Percentiles rank a stretch among this genome's conserved stretches.
These are phyloP conservation scores for Bergia puertoricense DNA, from an alignment of 92 coral and sea anemone species.

Conservation along the genomic window DNA sequence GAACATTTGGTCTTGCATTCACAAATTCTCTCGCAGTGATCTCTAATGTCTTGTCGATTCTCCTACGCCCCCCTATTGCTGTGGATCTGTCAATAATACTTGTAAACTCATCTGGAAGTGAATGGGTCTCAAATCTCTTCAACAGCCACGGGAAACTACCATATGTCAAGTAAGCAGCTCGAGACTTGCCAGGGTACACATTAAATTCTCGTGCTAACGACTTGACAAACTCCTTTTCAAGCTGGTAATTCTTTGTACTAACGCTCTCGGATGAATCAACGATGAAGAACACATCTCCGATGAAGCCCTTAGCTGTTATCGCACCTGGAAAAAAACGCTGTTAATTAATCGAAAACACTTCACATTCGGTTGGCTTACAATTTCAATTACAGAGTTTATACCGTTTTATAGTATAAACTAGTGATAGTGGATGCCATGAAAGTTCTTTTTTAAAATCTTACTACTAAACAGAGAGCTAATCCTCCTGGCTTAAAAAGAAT, in stretches of 20 bases:
- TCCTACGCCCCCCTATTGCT: slow-evolving; percentile 60
- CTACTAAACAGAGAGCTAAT: no score
- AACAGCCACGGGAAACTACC: slow-evolving; percentile 52
- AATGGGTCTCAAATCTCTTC: slow-evolving; percentile 55
- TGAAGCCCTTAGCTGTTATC: slow-evolving; percentile 17
- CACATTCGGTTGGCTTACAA: not conserved
- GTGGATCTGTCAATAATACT: slow-evolving; percentile 59
- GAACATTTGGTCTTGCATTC: slow-evolving; percentile 62
- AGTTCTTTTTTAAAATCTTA: no score
- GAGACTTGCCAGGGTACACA: slow-evolving; percentile 63
- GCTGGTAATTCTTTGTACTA: slow-evolving; percentile 39
- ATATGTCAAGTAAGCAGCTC: slow-evolving; percentile 69
- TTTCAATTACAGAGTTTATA: no score
- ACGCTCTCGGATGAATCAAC: slow-evolving; percentile 71
- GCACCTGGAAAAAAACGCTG: not conserved
- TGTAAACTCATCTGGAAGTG: slow-evolving; percentile 51
- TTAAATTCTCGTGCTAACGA: slow-evolving; percentile 57
- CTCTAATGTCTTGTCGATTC: slow-evolving; percentile 73
- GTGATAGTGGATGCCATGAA: no score
- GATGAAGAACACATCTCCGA: slow-evolving; percentile 68
- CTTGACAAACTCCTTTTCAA: slow-evolving; percentile 73
- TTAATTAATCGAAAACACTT: not conserved
- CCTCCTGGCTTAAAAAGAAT: no score
- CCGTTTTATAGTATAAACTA: no score
- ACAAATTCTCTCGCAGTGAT: slow-evolving; percentile 53